phyloP scores from a whole-genome alignment of 2,888 invertebrate species.

The Zelleria hepariella region DNA sequence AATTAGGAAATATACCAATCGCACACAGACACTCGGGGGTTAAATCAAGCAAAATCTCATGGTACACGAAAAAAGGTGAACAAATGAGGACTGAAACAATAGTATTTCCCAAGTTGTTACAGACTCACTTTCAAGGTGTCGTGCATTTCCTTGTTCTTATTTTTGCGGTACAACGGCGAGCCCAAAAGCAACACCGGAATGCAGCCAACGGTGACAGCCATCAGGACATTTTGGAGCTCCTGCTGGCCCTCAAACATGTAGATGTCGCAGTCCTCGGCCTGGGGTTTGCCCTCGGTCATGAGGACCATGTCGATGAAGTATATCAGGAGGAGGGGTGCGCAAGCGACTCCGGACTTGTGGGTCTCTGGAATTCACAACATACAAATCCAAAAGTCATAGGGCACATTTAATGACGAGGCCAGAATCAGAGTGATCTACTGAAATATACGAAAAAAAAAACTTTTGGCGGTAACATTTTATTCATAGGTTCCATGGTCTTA shows the following conservation, averaged over 20 bases:
- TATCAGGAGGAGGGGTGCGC: conserved; percentile 83
- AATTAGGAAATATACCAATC: too few species aligned
- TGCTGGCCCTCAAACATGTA: conserved; percentile 72
- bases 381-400: too few species aligned
- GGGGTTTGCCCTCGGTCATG: conserved; percentile 37
- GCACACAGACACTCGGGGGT: too few species aligned
- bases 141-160: not conserved
- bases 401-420: too few species aligned
- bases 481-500: too few species aligned
- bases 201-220: conserved; percentile 72
- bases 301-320: conserved; percentile 85
- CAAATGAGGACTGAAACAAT: too few species aligned
- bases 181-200: conserved; percentile 82
- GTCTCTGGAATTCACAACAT: conserved; percentile 26
- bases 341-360: conserved; percentile 40
- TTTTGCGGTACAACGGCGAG: conserved; percentile 65
- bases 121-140: not conserved
- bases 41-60: too few species aligned
- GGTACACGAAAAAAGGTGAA: too few species aligned
- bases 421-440: too few species aligned
- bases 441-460: too few species aligned
- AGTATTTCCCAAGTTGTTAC: not conserved
- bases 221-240: conserved; percentile 70
- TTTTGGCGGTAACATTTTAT: too few species aligned
- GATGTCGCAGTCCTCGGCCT: conserved; percentile 49